Evolutionary conservation across 2,888 invertebrate species (phyloP), one percentile per base, ranked within the genome.

Genomic region (Eurytoma californica): DNA sequence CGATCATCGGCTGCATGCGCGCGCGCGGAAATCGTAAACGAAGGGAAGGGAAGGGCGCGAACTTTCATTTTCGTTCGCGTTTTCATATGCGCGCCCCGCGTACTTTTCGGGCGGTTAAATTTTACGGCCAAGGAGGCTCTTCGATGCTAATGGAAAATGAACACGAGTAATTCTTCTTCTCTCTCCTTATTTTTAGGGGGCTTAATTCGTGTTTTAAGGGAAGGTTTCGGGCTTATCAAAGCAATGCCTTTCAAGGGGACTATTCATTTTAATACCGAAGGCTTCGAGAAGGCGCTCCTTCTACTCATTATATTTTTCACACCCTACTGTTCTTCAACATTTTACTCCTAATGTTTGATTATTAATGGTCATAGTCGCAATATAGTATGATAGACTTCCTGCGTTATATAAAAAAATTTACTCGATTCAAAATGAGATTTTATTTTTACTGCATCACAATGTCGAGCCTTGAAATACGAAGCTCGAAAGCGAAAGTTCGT

Each of bases 21-120:
- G 24, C 58, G 49, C 20, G 53, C 61, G 75, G 75, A 69, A 61
- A 63, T 69, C 76, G 61, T 69, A 55, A 68, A 68, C n/a, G 47
- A 55, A 53, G 14, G 14, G 24, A 16, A 5, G 5, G 20, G 3
- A 9, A 39, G 39, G 39, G 39, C 7, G 39, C 39, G 9, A 39
- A 39, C 39, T 39, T 39, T 39, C 39, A 7, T 39, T 39, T 39
- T 39, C 39, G 39, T 39, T 39, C 9, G 39, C 39, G 9, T 9
- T 39, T 39, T 39, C 39, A 39, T 39, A 39, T 39, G 51, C 18
- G 16, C 9, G 65, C 49, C 14, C 4, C 14, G 49, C 14, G 12
- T 20, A 20, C 28, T 53, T 65, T 51, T 66, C 58, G 24, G 24
- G 24, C 49, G 39, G 47, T 66, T 53, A 39, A 39, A 24, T 66